These are phyloP conservation scores for Hoplostethus mediterraneus DNA, from an alignment of 2,797 vertebrate species.

Conservation along the genomic window DNA sequence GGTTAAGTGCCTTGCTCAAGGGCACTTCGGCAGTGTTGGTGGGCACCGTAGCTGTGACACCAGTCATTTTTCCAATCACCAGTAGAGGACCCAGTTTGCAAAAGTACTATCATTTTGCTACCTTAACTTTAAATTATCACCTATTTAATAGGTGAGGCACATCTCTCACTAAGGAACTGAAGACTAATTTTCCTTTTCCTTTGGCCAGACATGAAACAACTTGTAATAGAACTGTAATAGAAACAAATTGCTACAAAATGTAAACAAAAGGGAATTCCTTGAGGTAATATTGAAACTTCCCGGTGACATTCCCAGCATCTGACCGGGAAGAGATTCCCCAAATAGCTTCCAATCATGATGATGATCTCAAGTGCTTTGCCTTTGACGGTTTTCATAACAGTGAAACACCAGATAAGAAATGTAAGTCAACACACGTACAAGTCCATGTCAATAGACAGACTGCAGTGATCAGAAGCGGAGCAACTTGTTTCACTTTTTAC, in stretches of 20 bases:
- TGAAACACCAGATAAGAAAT: background rate
- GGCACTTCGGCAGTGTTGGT: too few species aligned
- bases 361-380: background rate
- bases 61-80: too few species aligned
- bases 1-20: too few species aligned
- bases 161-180: background rate
- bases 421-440: accelerated
- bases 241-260: background rate
- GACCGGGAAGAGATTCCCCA: background rate
- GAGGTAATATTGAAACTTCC: background rate
- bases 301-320: background rate
- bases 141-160: background rate
- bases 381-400: background rate
- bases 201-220: too few species aligned
- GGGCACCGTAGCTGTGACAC: too few species aligned
- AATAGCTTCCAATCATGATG: background rate
- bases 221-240: background rate
- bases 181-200: too few species aligned
- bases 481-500: constrained; percentile 7
- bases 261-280: background rate
- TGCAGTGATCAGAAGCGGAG: background rate
- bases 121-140: too few species aligned
- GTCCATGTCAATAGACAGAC: background rate
- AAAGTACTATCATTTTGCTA: too few species aligned
- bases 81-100: too few species aligned